Evolutionary conservation across 30 jellyfish, hydroid and myxozoan genomes (phyloP).

Genomic region (Turritopsis rubra): DNA sequence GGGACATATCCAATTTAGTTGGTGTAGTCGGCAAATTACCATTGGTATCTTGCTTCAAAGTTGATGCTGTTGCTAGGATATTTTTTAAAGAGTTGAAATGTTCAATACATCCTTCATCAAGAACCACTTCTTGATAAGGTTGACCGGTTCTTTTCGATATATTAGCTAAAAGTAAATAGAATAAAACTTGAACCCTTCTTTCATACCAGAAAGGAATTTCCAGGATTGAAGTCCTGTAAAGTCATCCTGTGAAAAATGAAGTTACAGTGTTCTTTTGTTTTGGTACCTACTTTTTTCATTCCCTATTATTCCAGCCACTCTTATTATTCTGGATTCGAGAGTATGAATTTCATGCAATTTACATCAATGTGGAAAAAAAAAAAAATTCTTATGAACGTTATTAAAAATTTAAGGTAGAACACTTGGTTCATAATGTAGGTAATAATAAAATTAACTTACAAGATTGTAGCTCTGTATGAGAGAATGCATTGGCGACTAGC

Average conservation of each 20-base stretch:
- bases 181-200: too few species aligned
- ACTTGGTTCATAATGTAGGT: neutral
- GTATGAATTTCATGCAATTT: too few species aligned
- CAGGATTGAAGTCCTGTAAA: too few species aligned
- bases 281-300: too few species aligned
- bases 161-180: neutral
- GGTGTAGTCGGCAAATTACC: slow-evolving; percentile 3
- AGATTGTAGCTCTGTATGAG: neutral
- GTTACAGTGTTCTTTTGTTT: too few species aligned
- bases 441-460: neutral
- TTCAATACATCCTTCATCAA: slow-evolving; percentile 30
- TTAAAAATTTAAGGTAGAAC: too few species aligned
- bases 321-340: too few species aligned
- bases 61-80: slow-evolving; percentile 16
- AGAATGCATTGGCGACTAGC: neutral
- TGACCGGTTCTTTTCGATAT: neutral
- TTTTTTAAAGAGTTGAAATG: slow-evolving; percentile 13
- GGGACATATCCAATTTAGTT: neutral
- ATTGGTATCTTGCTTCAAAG: slow-evolving; percentile 1
- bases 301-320: too few species aligned
- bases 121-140: slow-evolving; percentile 23
- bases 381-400: too few species aligned
- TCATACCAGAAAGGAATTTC: too few species aligned
- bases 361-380: too few species aligned
- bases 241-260: too few species aligned